Evolutionary conservation across 2,797 vertebrate species (phyloP), one percentile per base, ranked within the genome.

Genomic region (Lindbergichthys nudifrons): DNA sequence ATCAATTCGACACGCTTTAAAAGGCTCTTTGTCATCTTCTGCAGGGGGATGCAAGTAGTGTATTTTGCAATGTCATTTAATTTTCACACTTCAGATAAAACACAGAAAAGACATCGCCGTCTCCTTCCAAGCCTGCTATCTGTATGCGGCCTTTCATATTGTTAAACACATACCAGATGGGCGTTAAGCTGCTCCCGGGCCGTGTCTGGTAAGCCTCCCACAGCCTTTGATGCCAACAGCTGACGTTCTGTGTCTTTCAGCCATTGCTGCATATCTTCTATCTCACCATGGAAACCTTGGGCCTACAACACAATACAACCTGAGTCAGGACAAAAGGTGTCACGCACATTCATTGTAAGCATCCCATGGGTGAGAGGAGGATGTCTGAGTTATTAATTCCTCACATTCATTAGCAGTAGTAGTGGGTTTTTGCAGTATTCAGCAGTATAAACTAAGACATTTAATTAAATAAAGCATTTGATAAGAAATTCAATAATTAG

Each of bases 271-370:
- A 99, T 95, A 93, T 98, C 97, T 95, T 99, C 98, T 91, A 99
- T 97, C 93, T 99, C 98, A 70, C 97, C 96, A 94, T 99, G 98
- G 96, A 99, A 99, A 95, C 98, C 98, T 92, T 99, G 98, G 85
- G 98, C 98, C 98, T 99, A 82, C 88, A 95, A 94, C 84, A 95
- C 92, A 95, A 92, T 89, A 87, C 88, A 91, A 92, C 75, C 87
- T 85, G 87, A 71, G 77, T 94, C 87, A 94, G 86, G 75, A 93
- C 92, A 94, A 94, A 92, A 87, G 88, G 87, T 85, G 88, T 88
- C 85, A 79, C 79, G 87, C 77, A 88, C 71, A 89, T 15, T 62
- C 83, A 92, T 91, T 92, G 86, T 88, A 75, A 23, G 65, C 67
- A 73, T 80, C 61, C 84, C 56, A 46, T 11, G 21, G 45, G 68